These are phyloP conservation scores for Sycobia sp. DNA, from an alignment of 1,140 invertebrate genomes.

Conservation along the genomic window DNA sequence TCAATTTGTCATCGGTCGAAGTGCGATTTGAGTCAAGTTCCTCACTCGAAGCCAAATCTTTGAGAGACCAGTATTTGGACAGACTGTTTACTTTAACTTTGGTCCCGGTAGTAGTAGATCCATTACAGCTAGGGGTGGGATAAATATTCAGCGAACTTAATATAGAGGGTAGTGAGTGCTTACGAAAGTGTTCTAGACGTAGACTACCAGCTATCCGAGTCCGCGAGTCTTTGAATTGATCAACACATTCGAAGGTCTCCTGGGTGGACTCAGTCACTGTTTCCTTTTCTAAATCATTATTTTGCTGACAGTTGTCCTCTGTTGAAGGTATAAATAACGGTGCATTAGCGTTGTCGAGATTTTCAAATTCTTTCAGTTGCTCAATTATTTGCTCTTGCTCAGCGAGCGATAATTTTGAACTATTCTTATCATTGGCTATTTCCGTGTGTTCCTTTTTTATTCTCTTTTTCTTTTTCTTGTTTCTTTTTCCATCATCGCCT, in stretches of 20 bases:
- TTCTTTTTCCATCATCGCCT: neutral
- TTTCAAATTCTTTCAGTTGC: conserved; percentile 66
- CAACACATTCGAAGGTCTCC: neutral
- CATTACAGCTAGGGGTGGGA: conserved; percentile 2
- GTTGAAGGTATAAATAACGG: conserved; percentile 48
- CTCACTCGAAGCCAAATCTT: conserved; percentile 45
- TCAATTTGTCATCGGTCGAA: conserved; percentile 34
- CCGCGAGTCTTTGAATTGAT: conserved; percentile 5
- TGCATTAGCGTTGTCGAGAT: conserved; percentile 56
- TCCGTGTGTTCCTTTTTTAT: neutral
- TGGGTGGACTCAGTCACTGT: conserved; percentile 39
- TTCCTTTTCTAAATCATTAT: conserved; percentile 36
- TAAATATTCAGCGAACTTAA: conserved; percentile 43
- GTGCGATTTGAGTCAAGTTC: conserved; percentile 38
- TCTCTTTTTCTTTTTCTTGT: no score
- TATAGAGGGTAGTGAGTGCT: conserved; percentile 48
- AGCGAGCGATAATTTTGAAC: conserved; percentile 57
- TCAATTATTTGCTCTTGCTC: conserved; percentile 66
- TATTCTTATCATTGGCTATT: conserved; percentile 13
- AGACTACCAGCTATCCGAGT: conserved; percentile 21
- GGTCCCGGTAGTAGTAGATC: neutral
- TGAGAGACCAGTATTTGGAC: conserved; percentile 52
- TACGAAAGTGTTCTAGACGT: conserved; percentile 45
- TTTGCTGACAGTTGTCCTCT: conserved; percentile 8
- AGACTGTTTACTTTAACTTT: conserved; percentile 44